Evolutionary conservation across 1,140 invertebrate species (phyloP).

Genomic region (Centruroides vittatus): DNA sequence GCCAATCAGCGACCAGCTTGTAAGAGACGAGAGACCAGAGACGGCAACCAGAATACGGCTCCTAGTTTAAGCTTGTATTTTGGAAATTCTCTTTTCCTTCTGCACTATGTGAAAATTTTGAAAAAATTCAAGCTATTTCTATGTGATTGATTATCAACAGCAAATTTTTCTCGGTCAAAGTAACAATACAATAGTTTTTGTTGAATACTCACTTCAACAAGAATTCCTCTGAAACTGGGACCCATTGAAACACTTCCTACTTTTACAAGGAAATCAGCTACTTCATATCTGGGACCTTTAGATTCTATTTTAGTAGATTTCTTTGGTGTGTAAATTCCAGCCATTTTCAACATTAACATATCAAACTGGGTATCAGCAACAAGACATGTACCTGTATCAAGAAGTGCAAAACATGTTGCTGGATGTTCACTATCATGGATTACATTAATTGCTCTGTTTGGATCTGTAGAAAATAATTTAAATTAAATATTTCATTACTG

Average conservation of each 20-base stretch:
- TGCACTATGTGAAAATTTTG: too few species aligned
- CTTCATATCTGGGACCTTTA: slow-evolving; percentile 80
- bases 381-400: slow-evolving; percentile 58
- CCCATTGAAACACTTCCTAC: slow-evolving; percentile 82
- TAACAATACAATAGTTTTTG: background rate
- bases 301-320: slow-evolving; percentile 63
- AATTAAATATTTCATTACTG: too few species aligned
- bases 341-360: slow-evolving; percentile 75
- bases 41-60: too few species aligned
- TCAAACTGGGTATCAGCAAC: slow-evolving; percentile 71
- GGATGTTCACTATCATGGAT: slow-evolving; percentile 92
- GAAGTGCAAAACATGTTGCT: slow-evolving; percentile 77
- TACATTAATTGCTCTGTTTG: slow-evolving; percentile 68
- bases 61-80: too few species aligned
- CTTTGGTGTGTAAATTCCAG: slow-evolving; percentile 70
- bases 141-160: too few species aligned
- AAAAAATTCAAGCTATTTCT: too few species aligned
- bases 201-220: slow-evolving; percentile 58
- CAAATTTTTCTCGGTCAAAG: too few species aligned
- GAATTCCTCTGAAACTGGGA: slow-evolving; percentile 83
- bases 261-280: slow-evolving; percentile 88
- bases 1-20: too few species aligned
- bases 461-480: slow-evolving; percentile 20
- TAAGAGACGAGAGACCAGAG: too few species aligned
- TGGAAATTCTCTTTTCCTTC: too few species aligned